A percentile compares a stretch with the other conserved stretches of the same genome.
phyloP scores from a whole-genome alignment of 2,888 invertebrate species.

The Machimus atricapillus region DNA sequence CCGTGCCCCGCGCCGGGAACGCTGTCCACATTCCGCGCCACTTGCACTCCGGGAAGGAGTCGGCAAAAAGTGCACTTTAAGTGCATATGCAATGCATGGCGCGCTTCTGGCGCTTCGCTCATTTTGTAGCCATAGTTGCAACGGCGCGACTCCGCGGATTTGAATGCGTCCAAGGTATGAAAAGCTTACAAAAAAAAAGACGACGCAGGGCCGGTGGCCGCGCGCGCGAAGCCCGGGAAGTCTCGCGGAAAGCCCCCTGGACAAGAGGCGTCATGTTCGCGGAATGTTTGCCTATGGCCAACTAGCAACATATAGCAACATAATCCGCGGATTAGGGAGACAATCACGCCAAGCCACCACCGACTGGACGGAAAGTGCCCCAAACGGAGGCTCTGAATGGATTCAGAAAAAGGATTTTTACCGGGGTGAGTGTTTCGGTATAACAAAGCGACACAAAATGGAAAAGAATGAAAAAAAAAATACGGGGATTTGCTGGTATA shows the following conservation, averaged over 20 bases:
- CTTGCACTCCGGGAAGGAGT: not conserved
- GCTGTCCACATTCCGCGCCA: constrained; percentile 15
- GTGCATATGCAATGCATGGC: constrained; percentile 5
- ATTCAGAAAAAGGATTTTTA: not conserved
- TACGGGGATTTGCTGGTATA: not conserved
- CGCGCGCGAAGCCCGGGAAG: not conserved
- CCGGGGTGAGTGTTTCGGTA: not conserved
- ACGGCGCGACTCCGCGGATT: not conserved
- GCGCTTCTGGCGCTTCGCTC: not conserved
- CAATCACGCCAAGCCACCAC: not conserved
- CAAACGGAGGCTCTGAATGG: not conserved
- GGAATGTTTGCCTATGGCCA: not conserved
- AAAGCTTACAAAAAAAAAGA: not conserved
- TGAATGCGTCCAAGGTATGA: not conserved
- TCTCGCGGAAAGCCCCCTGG: not conserved
- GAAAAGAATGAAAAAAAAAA: not conserved
- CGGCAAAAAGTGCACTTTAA: not conserved
- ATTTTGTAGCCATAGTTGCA: not conserved
- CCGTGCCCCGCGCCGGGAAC: not conserved
- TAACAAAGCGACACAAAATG: not conserved
- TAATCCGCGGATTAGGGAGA: constrained; percentile 21
- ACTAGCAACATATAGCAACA: not conserved
- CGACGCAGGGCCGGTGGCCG: not conserved
- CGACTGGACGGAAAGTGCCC: not conserved
- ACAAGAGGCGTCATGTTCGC: not conserved